phyloP scores from a whole-genome alignment of 2,797 vertebrate genomes.

The Tadarida brasiliensis region DNA sequence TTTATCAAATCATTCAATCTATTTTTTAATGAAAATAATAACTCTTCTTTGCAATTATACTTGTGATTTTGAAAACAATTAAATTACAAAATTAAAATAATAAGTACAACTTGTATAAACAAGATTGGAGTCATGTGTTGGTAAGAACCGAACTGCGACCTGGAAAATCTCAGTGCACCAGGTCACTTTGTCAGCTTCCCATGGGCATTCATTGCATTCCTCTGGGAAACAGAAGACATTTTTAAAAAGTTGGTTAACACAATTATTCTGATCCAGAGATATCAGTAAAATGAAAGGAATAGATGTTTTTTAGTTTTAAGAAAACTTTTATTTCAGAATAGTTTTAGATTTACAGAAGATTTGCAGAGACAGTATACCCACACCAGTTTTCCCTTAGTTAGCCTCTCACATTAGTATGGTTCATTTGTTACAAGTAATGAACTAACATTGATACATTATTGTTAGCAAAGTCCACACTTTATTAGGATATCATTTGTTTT shows the following conservation, averaged over 20 bases:
- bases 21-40: conserved; percentile 37
- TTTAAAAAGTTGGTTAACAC: background rate
- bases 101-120: background rate
- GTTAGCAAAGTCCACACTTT: background rate
- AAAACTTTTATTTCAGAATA: conserved; percentile 5
- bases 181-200: background rate
- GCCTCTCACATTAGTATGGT: background rate
- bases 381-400: background rate
- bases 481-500: background rate
- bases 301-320: conserved; percentile 18
- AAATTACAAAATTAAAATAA: conserved; percentile 53
- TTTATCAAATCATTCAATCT: conserved; percentile 47
- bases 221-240: background rate
- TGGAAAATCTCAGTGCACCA: rapidly evolving
- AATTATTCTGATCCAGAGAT: background rate
- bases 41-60: conserved; percentile 31
- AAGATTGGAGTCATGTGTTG: background rate
- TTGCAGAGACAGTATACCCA: background rate
- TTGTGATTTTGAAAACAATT: conserved; percentile 51
- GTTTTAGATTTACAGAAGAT: background rate
- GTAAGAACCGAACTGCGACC: background rate
- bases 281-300: background rate
- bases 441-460: background rate
- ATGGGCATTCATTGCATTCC: background rate
- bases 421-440: background rate